Percentiles rank a stretch among this genome's conserved stretches.
Conservation (phyloP, 1,140 invertebrate genomes). For the Brachystomella parvula region DNA sequence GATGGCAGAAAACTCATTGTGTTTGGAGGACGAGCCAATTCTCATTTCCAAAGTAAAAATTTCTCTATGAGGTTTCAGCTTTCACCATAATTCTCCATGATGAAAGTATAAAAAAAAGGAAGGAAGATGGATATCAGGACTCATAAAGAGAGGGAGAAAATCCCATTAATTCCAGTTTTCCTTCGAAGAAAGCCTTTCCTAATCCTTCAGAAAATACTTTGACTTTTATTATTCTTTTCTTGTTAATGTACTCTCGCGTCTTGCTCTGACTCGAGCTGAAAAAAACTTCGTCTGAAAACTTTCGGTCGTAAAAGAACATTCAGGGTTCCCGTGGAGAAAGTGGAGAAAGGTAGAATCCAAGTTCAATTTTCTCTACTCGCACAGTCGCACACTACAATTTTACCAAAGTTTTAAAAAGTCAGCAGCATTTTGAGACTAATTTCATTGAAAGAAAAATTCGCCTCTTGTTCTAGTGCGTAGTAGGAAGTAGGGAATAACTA, state of each 20-base stretch:
- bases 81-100: no score
- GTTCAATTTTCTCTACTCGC: not conserved
- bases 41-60: no score
- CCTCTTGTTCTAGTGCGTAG: not conserved
- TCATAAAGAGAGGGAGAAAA: not conserved
- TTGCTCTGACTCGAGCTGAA: not conserved
- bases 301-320: not conserved
- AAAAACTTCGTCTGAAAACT: not conserved
- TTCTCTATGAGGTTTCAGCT: no score
- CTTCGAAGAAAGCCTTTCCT: not conserved
- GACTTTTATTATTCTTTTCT: slow-evolving; percentile 1
- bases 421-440: no score
- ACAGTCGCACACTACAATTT: no score
- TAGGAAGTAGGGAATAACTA: not conserved
- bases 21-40: no score
- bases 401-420: no score
- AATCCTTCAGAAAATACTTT: not conserved
- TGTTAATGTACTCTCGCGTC: slow-evolving; percentile 1
- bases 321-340: not conserved
- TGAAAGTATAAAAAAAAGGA: not conserved
- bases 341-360: not conserved
- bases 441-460: not conserved
- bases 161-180: not conserved
- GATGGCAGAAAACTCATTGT: no score
- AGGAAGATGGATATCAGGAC: slow-evolving; percentile 5